Percentiles rank a stretch among this genome's conserved stretches.
Conservation (phyloP, 2,888 invertebrate genomes). For the Apantesis nais region DNA sequence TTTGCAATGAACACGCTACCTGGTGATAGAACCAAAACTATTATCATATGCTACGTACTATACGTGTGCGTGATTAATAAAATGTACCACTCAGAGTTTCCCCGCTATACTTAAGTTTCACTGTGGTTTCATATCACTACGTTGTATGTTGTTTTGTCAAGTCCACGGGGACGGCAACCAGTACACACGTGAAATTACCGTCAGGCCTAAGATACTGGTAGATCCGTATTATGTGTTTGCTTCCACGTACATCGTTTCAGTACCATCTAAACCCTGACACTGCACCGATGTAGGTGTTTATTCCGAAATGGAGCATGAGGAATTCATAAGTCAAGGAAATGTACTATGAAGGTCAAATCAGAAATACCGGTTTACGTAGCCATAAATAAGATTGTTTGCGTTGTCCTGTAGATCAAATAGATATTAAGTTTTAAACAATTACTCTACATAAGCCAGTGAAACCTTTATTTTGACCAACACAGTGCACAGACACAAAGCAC, state of each 20-base stretch:
- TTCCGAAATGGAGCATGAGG: not conserved
- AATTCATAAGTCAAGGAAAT: not conserved
- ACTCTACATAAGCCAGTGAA: not conserved
- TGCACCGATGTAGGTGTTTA: slow-evolving; percentile 11
- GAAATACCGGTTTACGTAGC: not conserved
- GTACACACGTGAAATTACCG: slow-evolving; percentile 2
- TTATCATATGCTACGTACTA: not conserved
- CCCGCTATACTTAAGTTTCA: slow-evolving; percentile 18
- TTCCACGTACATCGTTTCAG: slow-evolving; percentile 7
- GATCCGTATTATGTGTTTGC: not conserved
- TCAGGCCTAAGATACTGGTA: not conserved
- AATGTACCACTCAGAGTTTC: slow-evolving; percentile 6
- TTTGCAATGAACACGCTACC: not conserved
- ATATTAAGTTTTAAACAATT: not conserved
- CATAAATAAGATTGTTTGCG: not conserved
- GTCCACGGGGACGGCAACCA: slow-evolving; percentile 13
- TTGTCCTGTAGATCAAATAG: not conserved
- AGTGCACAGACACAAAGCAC: not conserved
- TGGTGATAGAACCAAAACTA: not conserved
- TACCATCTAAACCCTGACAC: slow-evolving; percentile 6
- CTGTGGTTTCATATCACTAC: slow-evolving; percentile 5
- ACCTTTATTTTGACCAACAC: not conserved
- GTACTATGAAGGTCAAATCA: not conserved
- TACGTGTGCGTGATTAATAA: not conserved
- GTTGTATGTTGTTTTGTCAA: not conserved